phyloP scores from a whole-genome alignment of 1,140 invertebrate genomes.

The Rhyzopertha dominica region DNA sequence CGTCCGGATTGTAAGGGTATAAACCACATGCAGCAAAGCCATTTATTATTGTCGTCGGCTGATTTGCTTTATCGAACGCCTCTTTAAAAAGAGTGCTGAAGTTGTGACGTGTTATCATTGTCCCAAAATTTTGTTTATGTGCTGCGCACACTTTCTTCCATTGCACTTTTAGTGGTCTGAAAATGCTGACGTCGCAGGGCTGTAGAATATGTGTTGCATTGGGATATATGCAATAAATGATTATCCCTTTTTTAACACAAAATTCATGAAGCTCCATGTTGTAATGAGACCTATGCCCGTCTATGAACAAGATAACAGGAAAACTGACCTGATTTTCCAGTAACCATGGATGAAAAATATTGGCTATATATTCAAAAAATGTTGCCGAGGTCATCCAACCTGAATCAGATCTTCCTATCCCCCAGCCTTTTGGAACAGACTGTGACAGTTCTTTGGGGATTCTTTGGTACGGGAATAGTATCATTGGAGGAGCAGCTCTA shows the following conservation, averaged over 20 bases:
- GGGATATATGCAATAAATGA: conserved; percentile 37
- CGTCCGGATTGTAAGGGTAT: conserved; percentile 37
- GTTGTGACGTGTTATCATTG: conserved; percentile 18
- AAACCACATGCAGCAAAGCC: conserved; percentile 41
- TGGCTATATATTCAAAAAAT: conserved; percentile 46
- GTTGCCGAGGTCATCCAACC: conserved; percentile 45
- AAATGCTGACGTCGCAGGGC: conserved; percentile 42
- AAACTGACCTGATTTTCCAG: conserved; percentile 25
- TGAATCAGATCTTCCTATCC: conserved; percentile 37
- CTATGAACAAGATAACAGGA: conserved; percentile 42
- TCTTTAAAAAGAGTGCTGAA: conserved; percentile 36
- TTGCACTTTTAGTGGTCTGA: conserved; percentile 34
- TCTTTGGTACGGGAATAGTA: conserved; percentile 38
- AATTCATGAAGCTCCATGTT: conserved; percentile 38
- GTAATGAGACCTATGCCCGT: conserved; percentile 45
- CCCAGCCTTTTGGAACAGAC: conserved; percentile 18
- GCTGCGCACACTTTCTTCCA: conserved; percentile 26
- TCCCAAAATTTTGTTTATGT: conserved; percentile 12
- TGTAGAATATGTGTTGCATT: conserved; percentile 45
- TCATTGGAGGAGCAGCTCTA: conserved; percentile 32
- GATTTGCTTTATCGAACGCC: conserved; percentile 23
- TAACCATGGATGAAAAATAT: conserved; percentile 38
- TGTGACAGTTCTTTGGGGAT: conserved; percentile 20
- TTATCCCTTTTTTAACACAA: conserved; percentile 39
- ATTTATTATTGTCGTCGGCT: conserved; percentile 34